A percentile compares a stretch with the other conserved stretches of the same genome.
phyloP scores from a whole-genome alignment of 2,113 vertebrate species.

The Saguinus imperator region DNA sequence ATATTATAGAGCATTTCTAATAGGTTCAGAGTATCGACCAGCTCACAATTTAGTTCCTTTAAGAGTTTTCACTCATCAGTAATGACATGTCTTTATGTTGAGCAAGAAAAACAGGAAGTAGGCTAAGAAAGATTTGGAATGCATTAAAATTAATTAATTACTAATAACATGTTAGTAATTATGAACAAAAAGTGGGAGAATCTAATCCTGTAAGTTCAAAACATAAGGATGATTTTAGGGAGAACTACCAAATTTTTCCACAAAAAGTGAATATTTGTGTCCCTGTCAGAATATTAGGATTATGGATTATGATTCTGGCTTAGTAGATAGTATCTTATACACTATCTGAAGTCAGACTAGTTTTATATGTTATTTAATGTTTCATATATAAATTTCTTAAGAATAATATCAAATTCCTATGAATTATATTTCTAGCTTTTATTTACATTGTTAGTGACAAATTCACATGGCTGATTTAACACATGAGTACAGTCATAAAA shows the following conservation, averaged over 20 bases:
- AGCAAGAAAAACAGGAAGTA: constrained; percentile 43
- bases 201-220: background rate
- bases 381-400: background rate
- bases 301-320: constrained; percentile 31
- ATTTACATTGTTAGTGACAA: constrained; percentile 40
- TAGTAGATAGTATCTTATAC: background rate
- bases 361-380: background rate
- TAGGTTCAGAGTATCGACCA: background rate
- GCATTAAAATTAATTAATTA: background rate
- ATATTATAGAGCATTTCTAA: background rate
- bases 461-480: background rate
- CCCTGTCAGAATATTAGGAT: background rate
- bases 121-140: background rate
- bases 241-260: constrained; percentile 4
- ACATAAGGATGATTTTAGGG: background rate
- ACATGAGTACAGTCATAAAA: background rate
- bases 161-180: background rate
- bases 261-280: background rate
- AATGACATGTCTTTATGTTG: background rate
- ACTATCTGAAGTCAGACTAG: background rate
- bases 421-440: constrained; percentile 24
- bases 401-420: background rate
- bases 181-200: background rate
- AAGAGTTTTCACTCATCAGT: constrained; percentile 1
- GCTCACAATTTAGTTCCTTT: background rate